These are phyloP conservation scores for Magallana ariakensis DNA, from an alignment of 1,140 invertebrate species.

Conservation along the genomic window DNA sequence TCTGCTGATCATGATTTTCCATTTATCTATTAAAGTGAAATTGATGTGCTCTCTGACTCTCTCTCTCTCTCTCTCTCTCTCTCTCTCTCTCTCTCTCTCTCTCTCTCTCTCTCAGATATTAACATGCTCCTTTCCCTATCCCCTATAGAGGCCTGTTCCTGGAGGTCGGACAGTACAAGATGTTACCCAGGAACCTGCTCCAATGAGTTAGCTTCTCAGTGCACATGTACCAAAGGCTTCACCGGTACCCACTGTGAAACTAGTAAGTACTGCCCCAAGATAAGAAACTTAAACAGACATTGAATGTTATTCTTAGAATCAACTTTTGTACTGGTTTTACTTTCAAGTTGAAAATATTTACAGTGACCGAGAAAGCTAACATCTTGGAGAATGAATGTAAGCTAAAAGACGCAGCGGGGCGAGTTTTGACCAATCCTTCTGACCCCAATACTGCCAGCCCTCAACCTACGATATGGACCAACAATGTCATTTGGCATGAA, in stretches of 20 bases:
- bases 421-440: constrained; percentile 26
- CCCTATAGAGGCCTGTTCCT: constrained; percentile 63
- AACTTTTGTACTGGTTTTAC: too few species aligned
- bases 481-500: not conserved
- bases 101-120: too few species aligned
- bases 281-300: too few species aligned
- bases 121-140: too few species aligned
- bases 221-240: constrained; percentile 58
- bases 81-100: too few species aligned
- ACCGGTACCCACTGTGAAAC: constrained; percentile 56
- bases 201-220: constrained; percentile 47
- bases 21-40: too few species aligned
- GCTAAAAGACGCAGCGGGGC: not conserved
- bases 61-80: too few species aligned
- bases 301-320: too few species aligned
- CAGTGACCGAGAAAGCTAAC: constrained; percentile 38
- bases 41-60: too few species aligned
- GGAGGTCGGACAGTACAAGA: constrained; percentile 58
- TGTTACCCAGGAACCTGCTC: constrained; percentile 62
- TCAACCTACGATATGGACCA: constrained; percentile 40
- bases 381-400: constrained; percentile 34
- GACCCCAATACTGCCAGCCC: constrained; percentile 4
- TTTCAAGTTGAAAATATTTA: not conserved
- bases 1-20: too few species aligned
- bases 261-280: constrained; percentile 51